A percentile compares a stretch with the other conserved stretches of the same genome.
These are phyloP conservation scores for Cybosia mesomella DNA, from an alignment of 2,888 invertebrate genomes.

Conservation along the genomic window DNA sequence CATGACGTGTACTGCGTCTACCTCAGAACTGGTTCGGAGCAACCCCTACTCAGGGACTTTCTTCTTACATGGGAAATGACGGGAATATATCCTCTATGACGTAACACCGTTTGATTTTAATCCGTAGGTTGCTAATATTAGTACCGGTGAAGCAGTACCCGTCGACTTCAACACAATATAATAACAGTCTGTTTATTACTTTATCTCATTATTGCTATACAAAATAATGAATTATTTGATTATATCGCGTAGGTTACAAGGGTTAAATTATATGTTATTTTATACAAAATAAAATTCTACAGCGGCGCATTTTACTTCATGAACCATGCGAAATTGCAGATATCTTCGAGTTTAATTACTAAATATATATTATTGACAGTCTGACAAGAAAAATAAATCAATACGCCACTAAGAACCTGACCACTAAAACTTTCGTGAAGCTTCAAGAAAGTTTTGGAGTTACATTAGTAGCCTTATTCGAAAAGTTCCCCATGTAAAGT, in stretches of 20 bases:
- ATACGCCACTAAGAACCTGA: too few relatives aligned
- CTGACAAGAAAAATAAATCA: background rate
- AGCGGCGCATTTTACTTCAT: constrained; percentile 10
- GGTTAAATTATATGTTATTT: background rate
- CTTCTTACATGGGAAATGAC: too few relatives aligned
- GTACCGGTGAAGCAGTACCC: background rate
- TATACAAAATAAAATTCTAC: constrained; percentile 7
- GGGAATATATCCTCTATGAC: too few relatives aligned
- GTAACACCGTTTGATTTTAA: too few relatives aligned
- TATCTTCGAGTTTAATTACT: background rate
- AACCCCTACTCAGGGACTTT: too few relatives aligned
- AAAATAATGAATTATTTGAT: background rate
- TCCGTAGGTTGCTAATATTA: too few relatives aligned
- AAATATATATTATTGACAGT: constrained; percentile 5
- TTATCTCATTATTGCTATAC: background rate
- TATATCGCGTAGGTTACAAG: constrained; percentile 1
- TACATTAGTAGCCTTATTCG: too few relatives aligned
- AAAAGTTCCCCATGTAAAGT: too few relatives aligned
- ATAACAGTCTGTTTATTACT: constrained; percentile 1
- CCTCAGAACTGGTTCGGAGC: too few relatives aligned
- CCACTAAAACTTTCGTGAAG: too few relatives aligned
- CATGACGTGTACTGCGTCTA: too few relatives aligned
- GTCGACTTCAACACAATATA: background rate
- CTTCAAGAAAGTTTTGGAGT: background rate
- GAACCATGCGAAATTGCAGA: constrained; percentile 1